Percentiles rank a stretch among this genome's conserved stretches.
These are phyloP conservation scores for Synchiropus splendidus DNA, from an alignment of 2,113 vertebrate species.

Conservation along the genomic window DNA sequence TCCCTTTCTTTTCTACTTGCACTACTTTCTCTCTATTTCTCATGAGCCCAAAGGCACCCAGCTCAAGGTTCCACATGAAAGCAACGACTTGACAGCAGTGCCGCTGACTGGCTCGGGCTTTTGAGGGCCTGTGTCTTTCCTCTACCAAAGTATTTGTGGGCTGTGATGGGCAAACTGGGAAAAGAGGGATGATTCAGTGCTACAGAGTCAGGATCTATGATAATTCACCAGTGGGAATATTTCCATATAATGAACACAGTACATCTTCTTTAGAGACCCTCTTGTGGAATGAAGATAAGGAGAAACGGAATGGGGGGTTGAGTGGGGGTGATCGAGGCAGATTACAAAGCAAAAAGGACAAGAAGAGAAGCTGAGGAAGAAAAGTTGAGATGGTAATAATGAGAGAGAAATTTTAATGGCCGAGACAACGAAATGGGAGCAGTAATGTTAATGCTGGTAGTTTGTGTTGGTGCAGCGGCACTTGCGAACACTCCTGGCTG, in stretches of 20 bases:
- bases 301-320: slow-evolving; percentile 32
- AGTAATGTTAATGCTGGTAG: slow-evolving; percentile 38
- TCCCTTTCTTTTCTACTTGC: not conserved
- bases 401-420: slow-evolving; percentile 35
- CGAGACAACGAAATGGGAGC: slow-evolving; percentile 31
- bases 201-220: slow-evolving; percentile 50
- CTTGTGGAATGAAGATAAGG: slow-evolving; percentile 36
- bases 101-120: slow-evolving; percentile 1
- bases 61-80: slow-evolving; percentile 10
- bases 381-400: slow-evolving; percentile 25
- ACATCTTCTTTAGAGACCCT: slow-evolving; percentile 53
- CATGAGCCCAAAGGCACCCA: not conserved
- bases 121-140: slow-evolving; percentile 19
- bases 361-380: slow-evolving; percentile 28
- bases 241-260: slow-evolving; percentile 59
- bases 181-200: slow-evolving; percentile 38
- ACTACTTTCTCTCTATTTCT: not conserved
- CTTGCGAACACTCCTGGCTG: slow-evolving; percentile 40
- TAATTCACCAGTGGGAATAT: slow-evolving; percentile 47
- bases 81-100: not conserved
- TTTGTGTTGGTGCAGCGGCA: slow-evolving; percentile 44
- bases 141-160: slow-evolving; percentile 25
- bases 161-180: slow-evolving; percentile 36
- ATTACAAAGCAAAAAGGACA: slow-evolving; percentile 9
- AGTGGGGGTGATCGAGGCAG: too few relatives aligned